Evolutionary conservation across 2,113 vertebrate genomes (phyloP).

Genomic region (Oreotragus oreotragus): DNA sequence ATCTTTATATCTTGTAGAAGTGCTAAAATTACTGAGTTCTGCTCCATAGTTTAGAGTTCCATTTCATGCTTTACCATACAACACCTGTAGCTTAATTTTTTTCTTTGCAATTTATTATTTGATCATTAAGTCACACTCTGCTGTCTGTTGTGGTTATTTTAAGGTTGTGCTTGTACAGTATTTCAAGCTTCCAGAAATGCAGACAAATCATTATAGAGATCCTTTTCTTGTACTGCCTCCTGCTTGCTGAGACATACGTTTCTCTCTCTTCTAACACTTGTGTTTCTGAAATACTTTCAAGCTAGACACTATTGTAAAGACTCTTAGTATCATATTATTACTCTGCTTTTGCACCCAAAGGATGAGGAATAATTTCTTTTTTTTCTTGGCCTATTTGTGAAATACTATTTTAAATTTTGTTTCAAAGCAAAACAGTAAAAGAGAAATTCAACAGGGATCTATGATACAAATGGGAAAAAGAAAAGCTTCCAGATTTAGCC

Average conservation of each 20-base stretch:
- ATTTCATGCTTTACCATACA: not conserved
- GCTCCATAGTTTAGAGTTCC: not conserved
- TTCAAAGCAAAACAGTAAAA: not conserved
- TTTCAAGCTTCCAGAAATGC: not conserved
- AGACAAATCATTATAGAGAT: not conserved
- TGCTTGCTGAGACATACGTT: not conserved
- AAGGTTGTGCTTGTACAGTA: not conserved
- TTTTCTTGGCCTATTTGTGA: not conserved
- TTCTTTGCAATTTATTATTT: not conserved
- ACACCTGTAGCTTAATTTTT: not conserved
- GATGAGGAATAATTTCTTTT: not conserved
- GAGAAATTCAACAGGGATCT: not conserved
- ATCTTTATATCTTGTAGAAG: not conserved
- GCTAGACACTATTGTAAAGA: not conserved
- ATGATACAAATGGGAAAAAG: not conserved
- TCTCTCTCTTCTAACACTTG: not conserved
- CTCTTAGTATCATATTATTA: not conserved
- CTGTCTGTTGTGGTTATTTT: not conserved
- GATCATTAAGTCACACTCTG: not conserved
- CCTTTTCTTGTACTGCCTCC: not conserved
- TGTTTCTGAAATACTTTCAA: constrained; percentile 15
- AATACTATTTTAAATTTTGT: not conserved
- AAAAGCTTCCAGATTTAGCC: not conserved
- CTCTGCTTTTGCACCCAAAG: not conserved
- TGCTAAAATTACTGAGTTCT: not conserved